Evolutionary conservation across 2,888 invertebrate genomes (phyloP).

Genomic region (Phrixothrix hirtus): DNA sequence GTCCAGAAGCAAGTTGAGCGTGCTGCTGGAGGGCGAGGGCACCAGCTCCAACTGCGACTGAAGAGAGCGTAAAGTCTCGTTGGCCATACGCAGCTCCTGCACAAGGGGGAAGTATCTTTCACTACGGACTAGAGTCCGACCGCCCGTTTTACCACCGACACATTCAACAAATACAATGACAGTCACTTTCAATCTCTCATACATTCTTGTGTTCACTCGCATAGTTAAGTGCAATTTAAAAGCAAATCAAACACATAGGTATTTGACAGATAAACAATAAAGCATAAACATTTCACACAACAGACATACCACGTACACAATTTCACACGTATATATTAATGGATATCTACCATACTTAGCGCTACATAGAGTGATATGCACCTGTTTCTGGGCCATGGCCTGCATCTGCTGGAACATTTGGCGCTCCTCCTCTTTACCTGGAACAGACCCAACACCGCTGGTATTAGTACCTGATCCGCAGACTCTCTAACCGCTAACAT

Average conservation of each 20-base stretch:
- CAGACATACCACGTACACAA: too few species aligned
- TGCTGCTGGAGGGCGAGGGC: conserved; percentile 67
- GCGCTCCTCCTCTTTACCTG: conserved; percentile 94
- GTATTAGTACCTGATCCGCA: conserved; percentile 47
- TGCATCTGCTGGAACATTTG: conserved; percentile 98
- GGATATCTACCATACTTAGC: conserved; percentile 21
- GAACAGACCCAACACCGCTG: conserved; percentile 58
- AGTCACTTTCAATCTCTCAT: too few species aligned
- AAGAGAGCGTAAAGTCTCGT: conserved; percentile 81
- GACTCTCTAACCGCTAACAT: conserved; percentile 36
- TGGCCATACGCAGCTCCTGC: conserved; percentile 83
- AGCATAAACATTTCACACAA: conserved; percentile 5
- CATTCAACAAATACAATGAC: conserved; percentile 30
- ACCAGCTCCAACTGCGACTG: conserved; percentile 79
- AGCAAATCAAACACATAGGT: too few species aligned
- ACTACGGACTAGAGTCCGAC: conserved; percentile 26
- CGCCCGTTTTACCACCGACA: conserved; percentile 39
- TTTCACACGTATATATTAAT: too few species aligned
- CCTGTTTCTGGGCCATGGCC: conserved; percentile 96
- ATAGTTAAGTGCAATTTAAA: too few species aligned
- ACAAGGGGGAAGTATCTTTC: conserved; percentile 38
- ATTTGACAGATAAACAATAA: too few species aligned
- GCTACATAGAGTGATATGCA: conserved; percentile 55
- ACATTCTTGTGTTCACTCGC: too few species aligned
- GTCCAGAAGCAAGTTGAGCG: conserved; percentile 78